phyloP scores from a whole-genome alignment of 2,797 vertebrate species.

The Threskiornis aethiopicus region DNA sequence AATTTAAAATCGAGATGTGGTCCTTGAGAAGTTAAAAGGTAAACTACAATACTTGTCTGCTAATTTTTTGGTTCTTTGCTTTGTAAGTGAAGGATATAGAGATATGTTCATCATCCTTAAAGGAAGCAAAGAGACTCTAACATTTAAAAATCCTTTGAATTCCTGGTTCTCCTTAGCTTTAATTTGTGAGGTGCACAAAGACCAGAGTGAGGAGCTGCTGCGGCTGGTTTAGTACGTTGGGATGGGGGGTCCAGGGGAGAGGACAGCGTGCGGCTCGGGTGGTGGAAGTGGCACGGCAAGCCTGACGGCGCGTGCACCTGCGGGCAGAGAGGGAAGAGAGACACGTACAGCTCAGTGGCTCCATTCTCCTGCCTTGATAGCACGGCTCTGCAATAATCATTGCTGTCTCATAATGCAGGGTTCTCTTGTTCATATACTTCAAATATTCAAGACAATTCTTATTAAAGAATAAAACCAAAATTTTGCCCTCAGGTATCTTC shows the following conservation, averaged over 20 bases:
- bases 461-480: neutral
- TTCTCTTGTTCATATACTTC: neutral
- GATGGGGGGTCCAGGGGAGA: neutral
- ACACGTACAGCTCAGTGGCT: neutral
- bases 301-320: rapidly evolving
- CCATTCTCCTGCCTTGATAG: neutral
- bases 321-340: neutral
- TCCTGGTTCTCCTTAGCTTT: neutral
- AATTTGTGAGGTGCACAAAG: no score
- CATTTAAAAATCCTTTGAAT: neutral
- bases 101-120: neutral
- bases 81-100: neutral
- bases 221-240: no score
- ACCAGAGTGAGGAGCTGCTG: neutral
- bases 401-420: neutral
- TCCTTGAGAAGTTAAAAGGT: neutral
- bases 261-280: neutral
- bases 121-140: neutral
- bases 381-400: neutral
- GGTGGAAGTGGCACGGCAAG: neutral
- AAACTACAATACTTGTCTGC: neutral
- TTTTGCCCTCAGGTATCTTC: neutral
- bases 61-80: neutral
- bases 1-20: neutral
- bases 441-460: neutral